Base-by-base conservation (phyloP, 1,140 invertebrate genomes). In the Bombus soroeensis region DNA sequence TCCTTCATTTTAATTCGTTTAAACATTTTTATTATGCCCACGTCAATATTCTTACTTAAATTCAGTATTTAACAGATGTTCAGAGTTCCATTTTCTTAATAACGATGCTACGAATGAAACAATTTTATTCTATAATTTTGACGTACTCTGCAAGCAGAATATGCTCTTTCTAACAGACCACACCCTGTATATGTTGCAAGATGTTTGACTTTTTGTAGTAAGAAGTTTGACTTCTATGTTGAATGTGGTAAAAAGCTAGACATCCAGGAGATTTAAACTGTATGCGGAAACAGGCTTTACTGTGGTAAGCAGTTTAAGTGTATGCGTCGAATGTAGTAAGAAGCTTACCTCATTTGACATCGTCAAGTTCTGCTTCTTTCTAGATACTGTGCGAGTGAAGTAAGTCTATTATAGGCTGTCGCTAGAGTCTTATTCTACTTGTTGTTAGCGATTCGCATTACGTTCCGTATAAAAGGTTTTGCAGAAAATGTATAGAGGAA, bases 311-410 rank as follows among this genome's bases (percentile, higher is more conserved):
- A 66, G 64, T 66, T 66, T 32, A 66, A 66, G n/a, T 34, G 32
- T 66, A 32, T 66, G 64, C 15, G n/a, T 66, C 64, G 64, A 68
- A 37, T 68, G 15, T 68, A 68, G 34, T 68, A 68, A 68, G 66
- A 34, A 34, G 34, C 34, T 68, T 68, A 37, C 32, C 66, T 68
- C 32, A 68, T 68, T 68, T 34, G 66, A 68, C 66, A 68, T 68
- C 66, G 34, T 34, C 66, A 37, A 68, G 34, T 68, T 68, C 66
- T 68, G 18, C 34, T 37, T 22, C 32, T 68, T 68, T 22, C 32
- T 68, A 15, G 66, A 68, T 34, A 37, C 18, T 34, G 18, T 22
- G 66, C 9, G 32, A 34, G 6, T 22, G 32, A 22, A 18, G 66
- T 68, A 34, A 34, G 15, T 34, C 66, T 68, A 68, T 34, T 62